Percentiles rank a stretch among this genome's conserved stretches.
phyloP scores from a whole-genome alignment of 92 coral and sea anemone species.

The Porites rus region DNA sequence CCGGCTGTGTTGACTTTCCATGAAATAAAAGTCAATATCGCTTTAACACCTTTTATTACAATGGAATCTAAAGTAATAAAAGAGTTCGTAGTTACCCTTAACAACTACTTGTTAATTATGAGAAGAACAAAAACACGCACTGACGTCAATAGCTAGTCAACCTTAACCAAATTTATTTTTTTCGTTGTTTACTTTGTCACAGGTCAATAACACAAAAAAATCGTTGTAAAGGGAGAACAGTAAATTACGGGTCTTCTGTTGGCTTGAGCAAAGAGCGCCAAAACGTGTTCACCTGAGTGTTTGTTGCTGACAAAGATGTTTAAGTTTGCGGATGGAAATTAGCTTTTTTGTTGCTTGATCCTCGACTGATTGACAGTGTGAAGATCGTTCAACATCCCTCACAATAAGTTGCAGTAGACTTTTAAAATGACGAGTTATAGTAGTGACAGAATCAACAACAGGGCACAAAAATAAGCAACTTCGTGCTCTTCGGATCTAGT shows the following conservation, averaged over 20 bases:
- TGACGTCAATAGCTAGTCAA: slow-evolving; percentile 30
- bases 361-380: neutral
- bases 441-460: no score
- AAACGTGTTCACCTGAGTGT: neutral
- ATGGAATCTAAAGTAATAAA: slow-evolving; percentile 26
- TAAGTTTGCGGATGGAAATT: neutral
- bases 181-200: neutral
- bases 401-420: no score
- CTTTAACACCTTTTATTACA: neutral
- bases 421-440: no score
- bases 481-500: no score
- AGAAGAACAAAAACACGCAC: slow-evolving; percentile 4
- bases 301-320: neutral
- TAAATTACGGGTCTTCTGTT: neutral
- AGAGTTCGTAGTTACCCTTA: slow-evolving; percentile 19
- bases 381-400: neutral
- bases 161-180: slow-evolving; percentile 1
- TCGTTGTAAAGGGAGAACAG: neutral
- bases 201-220: neutral
- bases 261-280: neutral
- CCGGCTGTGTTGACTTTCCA: neutral
- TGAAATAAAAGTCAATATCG: slow-evolving; percentile 4
- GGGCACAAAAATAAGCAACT: no score
- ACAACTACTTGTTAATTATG: slow-evolving; percentile 3
- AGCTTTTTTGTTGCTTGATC: neutral